Base-by-base conservation (phyloP, 2,797 vertebrate genomes). In the Molossus molossus region DNA sequence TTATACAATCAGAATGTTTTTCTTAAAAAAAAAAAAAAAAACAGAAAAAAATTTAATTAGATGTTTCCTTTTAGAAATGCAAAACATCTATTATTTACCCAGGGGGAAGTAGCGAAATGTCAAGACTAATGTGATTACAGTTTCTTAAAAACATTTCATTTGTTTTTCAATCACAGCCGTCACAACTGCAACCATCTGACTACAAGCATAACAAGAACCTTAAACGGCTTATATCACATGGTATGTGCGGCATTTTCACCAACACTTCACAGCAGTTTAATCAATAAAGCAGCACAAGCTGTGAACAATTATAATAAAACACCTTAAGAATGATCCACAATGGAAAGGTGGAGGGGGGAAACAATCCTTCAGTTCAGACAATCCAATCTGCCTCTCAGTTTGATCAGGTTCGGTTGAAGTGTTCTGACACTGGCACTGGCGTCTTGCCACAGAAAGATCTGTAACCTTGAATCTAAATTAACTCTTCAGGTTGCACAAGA, bases 261-360 rank as follows among this genome's bases (percentile, higher is more conserved):
- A 72, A 93, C 64, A 75, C 50, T 81, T 94, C 94, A 75, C 95
- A 96, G 95, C 62, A 81, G 77, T 93, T 89, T 96, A 96, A 96
- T 97, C 97, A 96, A 96, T 97, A 97, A 97, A 95, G 60, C 77
- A 90, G 73, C 77, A 55, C 87, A 84, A 94, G 90, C 89, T 86
- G 70, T 95, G 92, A 91, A 86, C 25, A 97, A 76, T 97, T 97
- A 94, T 64, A 96, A 90, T 92, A 97, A 97, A 29, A 93, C 94
- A 96, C 91, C 87, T 75, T 23, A 15, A 93, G 76, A 95, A 96
- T 83, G 64, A 95, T 89, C 58, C 77, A 80, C 91, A 97, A 94
- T 40, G 87, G 96, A 96, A 96, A 96, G 96, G 88, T 97, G 86
- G 0, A 1, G 57, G 5, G 40, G 65, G 5, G 57, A 29, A 25